phyloP scores from a whole-genome alignment of 2,888 invertebrate genomes.

The Acanthosepion pharaonis region DNA sequence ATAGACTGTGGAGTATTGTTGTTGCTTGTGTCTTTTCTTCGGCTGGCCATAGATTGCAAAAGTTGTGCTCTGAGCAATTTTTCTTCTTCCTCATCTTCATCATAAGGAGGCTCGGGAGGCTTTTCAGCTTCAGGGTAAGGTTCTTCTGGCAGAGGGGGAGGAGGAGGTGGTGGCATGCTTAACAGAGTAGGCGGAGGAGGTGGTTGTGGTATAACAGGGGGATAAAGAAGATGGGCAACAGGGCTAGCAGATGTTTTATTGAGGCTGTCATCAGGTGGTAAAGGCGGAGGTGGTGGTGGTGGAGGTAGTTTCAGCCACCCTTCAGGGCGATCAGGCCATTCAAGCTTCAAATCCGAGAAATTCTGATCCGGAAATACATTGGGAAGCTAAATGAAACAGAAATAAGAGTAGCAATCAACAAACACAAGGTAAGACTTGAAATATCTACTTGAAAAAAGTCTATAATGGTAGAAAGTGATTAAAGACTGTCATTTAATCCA shows the following conservation, averaged over 20 bases:
- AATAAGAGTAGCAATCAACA: neutral
- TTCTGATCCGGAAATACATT: neutral
- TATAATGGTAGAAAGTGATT: no score
- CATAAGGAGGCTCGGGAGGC: conserved; percentile 76
- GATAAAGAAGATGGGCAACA: neutral
- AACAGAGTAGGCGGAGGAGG: conserved; percentile 57
- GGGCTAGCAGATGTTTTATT: neutral
- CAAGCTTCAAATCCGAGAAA: neutral
- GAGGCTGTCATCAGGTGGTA: neutral
- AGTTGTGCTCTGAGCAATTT: conserved; percentile 62
- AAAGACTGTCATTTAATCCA: no score
- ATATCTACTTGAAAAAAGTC: neutral
- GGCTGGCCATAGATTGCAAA: conserved; percentile 59
- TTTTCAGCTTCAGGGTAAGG: conserved; percentile 51
- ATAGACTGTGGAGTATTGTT: neutral
- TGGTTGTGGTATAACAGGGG: neutral
- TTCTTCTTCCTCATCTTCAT: conserved; percentile 60
- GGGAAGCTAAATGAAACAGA: neutral
- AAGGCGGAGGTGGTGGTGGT: conserved; percentile 35
- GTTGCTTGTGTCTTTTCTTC: conserved; percentile 55
- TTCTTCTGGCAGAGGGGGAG: conserved; percentile 55
- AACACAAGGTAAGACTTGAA: neutral
- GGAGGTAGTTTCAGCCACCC: neutral
- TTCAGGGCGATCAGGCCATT: neutral
- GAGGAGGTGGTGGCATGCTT: conserved; percentile 56